These are phyloP conservation scores for Deilephila porcellus DNA, from an alignment of 2,888 invertebrate species.

Conservation along the genomic window DNA sequence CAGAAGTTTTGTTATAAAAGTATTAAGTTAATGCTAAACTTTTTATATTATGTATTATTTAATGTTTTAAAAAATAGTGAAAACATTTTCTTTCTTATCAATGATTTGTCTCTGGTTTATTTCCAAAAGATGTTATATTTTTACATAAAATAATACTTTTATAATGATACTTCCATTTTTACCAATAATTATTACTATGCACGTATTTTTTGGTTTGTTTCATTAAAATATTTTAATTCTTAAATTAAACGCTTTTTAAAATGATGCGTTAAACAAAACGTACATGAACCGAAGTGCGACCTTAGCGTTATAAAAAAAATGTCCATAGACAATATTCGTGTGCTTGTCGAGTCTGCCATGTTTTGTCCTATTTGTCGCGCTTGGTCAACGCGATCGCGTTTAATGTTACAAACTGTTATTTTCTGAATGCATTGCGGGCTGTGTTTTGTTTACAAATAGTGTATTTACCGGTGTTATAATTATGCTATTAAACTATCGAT, in stretches of 20 bases:
- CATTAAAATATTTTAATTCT: not conserved
- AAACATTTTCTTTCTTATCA: too few species aligned
- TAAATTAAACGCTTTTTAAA: not conserved
- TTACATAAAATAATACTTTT: not conserved
- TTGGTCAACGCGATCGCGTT: slow-evolving; percentile 81
- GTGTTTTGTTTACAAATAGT: slow-evolving; percentile 83
- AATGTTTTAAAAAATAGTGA: too few species aligned
- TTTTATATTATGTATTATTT: too few species aligned
- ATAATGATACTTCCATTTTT: too few species aligned
- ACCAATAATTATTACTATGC: too few species aligned
- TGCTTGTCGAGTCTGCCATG: slow-evolving; percentile 83
- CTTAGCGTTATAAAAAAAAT: slow-evolving; percentile 51
- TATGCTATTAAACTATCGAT: slow-evolving; percentile 62
- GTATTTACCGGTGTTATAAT: slow-evolving; percentile 68
- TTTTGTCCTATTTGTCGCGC: slow-evolving; percentile 85
- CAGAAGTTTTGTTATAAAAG: too few species aligned
- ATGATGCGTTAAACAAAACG: not conserved
- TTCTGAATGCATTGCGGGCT: slow-evolving; percentile 78
- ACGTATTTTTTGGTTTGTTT: not conserved
- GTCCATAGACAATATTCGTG: slow-evolving; percentile 77
- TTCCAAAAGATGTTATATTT: not conserved
- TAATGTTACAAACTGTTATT: slow-evolving; percentile 75
- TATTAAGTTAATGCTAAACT: too few species aligned
- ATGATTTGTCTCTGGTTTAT: not conserved
- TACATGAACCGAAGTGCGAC: slow-evolving; percentile 6